Conservation (phyloP, 2,888 invertebrate species). For the Saturnia pavonia region DNA sequence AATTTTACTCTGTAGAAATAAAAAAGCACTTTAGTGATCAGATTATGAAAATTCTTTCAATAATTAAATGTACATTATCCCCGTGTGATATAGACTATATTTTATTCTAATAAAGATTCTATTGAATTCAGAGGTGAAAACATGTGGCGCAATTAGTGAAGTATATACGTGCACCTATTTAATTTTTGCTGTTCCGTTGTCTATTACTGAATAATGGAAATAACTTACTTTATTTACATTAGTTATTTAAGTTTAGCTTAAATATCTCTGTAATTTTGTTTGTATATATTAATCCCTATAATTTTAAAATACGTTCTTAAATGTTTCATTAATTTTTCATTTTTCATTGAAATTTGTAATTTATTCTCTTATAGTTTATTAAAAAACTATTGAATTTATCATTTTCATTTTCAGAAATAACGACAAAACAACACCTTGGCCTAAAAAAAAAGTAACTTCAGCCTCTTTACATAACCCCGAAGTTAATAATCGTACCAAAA, state of each 20-base stretch:
- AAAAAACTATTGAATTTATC: slow-evolving; percentile 19
- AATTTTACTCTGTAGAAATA: too few relatives aligned
- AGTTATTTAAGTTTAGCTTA: not conserved
- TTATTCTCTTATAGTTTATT: not conserved
- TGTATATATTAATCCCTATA: not conserved
- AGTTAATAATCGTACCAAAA: slow-evolving; percentile 34
- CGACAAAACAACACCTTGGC: slow-evolving; percentile 51
- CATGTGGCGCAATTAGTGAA: too few relatives aligned
- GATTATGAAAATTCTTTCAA: too few relatives aligned
- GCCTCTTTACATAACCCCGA: slow-evolving; percentile 39
- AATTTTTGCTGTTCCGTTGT: not conserved
- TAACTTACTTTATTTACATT: not conserved
- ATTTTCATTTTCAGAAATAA: slow-evolving; percentile 46
- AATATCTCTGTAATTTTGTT: not conserved
- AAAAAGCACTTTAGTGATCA: too few relatives aligned
- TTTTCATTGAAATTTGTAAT: not conserved
- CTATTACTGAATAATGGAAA: not conserved
- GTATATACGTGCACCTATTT: too few relatives aligned
- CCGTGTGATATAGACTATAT: too few relatives aligned
- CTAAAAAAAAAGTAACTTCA: slow-evolving; percentile 46
- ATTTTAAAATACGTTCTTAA: not conserved
- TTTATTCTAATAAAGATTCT: too few relatives aligned
- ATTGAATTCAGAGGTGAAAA: too few relatives aligned
- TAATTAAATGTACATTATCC: too few relatives aligned
- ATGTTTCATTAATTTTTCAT: not conserved